Evolutionary conservation across 2,797 vertebrate genomes (phyloP).

Genomic region (Crenuchus spilurus): DNA sequence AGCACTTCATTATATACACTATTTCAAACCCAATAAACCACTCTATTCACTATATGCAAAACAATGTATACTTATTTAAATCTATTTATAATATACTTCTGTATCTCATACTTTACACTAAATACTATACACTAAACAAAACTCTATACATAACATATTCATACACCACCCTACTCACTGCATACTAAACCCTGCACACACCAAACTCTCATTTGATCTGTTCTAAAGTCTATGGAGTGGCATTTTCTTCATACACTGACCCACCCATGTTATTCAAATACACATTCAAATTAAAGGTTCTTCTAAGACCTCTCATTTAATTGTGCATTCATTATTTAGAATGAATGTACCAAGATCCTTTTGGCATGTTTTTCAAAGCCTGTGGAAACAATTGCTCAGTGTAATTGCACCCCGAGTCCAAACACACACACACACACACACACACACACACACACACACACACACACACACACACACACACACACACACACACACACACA

Average conservation of each 20-base stretch:
- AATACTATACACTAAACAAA: not conserved
- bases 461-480: conserved; percentile 19
- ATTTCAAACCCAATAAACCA: too few species aligned
- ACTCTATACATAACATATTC: not conserved
- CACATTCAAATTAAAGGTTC: not conserved
- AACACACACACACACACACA: not conserved
- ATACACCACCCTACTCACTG: too few species aligned
- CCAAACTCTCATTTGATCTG: too few species aligned
- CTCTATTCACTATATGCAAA: too few species aligned
- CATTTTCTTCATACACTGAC: not conserved
- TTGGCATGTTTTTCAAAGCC: conserved; percentile 1
- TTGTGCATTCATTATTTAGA: not conserved
- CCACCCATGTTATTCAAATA: not conserved
- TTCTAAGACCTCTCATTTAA: conserved; percentile 9
- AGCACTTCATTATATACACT: not conserved
- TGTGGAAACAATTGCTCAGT: conserved; percentile 21
- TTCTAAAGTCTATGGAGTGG: too few species aligned
- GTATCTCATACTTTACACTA: not conserved
- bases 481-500: conserved; percentile 22
- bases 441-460: not conserved
- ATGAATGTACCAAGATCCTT: conserved; percentile 13
- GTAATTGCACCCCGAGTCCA: conserved; percentile 29
- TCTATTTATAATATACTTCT: too few species aligned
- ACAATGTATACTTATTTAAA: not conserved
- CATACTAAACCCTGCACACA: not conserved